Conservation (phyloP, 2,113 vertebrate genomes). For the Rhinopithecus roxellana region DNA sequence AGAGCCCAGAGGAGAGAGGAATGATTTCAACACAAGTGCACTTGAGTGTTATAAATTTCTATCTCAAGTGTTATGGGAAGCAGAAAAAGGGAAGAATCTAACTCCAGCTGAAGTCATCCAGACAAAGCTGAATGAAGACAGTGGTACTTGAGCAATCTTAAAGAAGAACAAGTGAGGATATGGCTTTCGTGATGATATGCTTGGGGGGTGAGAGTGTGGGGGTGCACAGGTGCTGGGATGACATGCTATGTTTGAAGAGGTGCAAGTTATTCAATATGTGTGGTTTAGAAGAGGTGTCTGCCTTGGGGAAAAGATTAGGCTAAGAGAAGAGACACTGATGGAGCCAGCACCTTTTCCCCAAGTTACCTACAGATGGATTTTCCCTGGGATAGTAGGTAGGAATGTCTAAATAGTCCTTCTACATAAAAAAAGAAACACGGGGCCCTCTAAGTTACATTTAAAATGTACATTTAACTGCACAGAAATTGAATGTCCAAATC, state of each 20-base stretch:
- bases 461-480: neutral
- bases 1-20: neutral
- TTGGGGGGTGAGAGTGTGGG: rapidly evolving
- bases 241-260: neutral
- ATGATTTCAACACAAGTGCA: neutral
- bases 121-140: neutral
- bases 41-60: neutral
- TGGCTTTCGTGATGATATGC: neutral
- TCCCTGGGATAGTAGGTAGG: neutral
- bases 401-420: neutral
- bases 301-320: neutral
- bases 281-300: neutral
- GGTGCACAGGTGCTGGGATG: neutral
- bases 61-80: neutral
- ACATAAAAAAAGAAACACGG: neutral
- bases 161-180: neutral
- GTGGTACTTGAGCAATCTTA: neutral
- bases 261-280: rapidly evolving
- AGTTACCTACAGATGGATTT: neutral
- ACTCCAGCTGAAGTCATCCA: neutral
- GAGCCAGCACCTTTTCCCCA: neutral
- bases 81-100: neutral
- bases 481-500: neutral
- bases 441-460: neutral
- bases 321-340: neutral